Evolutionary conservation across 2,113 vertebrate species (phyloP).

Genomic region (Bostrychus sinensis): DNA sequence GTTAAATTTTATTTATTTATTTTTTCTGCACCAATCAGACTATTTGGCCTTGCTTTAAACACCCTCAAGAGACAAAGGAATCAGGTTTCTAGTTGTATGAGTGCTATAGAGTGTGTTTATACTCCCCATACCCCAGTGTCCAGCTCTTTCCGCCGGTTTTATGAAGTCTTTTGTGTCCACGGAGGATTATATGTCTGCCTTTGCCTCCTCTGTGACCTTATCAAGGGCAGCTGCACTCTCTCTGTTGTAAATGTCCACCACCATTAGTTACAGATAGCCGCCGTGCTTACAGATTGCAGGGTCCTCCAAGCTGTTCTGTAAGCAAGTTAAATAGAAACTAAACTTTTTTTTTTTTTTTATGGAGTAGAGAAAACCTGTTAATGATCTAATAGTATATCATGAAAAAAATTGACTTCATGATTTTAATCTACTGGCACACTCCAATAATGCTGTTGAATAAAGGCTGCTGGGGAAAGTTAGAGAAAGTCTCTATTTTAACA

Average conservation of each 20-base stretch:
- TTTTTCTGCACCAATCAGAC: slow-evolving; percentile 15
- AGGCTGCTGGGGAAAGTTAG: too few species aligned
- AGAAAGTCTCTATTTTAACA: too few species aligned
- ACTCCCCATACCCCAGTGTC: neutral
- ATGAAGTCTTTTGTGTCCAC: neutral
- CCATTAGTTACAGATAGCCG: slow-evolving; percentile 13
- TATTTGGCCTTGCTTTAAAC: slow-evolving; percentile 18
- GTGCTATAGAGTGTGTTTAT: slow-evolving; percentile 9
- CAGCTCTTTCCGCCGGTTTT: neutral
- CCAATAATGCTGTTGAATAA: too few species aligned
- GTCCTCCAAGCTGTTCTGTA: neutral
- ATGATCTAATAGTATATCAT: too few species aligned
- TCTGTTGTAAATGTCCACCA: neutral
- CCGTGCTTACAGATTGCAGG: neutral
- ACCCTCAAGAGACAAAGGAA: slow-evolving; percentile 24
- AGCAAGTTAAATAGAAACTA: neutral
- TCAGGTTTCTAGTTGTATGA: slow-evolving; percentile 23
- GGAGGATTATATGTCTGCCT: neutral
- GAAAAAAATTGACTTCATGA: too few species aligned
- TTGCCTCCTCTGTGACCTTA: slow-evolving; percentile 12
- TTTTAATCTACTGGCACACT: too few species aligned
- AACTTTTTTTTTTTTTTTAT: neutral
- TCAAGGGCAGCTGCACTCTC: neutral
- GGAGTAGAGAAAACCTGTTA: neutral
- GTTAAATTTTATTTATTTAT: too few species aligned